Conservation (phyloP, 2,113 vertebrate species). For the Phoxinus phoxinus region DNA sequence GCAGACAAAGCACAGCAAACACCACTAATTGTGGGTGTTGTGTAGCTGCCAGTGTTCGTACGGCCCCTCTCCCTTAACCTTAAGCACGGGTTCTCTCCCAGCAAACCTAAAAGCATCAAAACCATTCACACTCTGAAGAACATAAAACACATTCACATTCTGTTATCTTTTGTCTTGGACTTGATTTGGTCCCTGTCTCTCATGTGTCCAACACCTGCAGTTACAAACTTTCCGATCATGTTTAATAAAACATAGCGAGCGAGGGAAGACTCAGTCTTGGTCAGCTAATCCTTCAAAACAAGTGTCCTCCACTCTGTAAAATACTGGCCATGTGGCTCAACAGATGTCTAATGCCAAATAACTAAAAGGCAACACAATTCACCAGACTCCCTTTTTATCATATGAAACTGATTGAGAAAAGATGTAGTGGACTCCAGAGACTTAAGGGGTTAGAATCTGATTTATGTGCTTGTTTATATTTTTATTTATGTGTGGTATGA, state of each 20-base stretch:
- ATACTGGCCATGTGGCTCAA: constrained; percentile 21
- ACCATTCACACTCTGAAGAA: background rate
- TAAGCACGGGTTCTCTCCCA: constrained; percentile 44
- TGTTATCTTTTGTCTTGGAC: constrained; percentile 32
- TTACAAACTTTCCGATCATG: constrained; percentile 37
- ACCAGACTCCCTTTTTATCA: constrained; percentile 9
- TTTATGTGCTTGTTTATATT: background rate
- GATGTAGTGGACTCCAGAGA: background rate
- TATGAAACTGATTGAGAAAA: background rate
- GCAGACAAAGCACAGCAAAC: constrained; percentile 60
- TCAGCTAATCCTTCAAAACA: constrained; percentile 45
- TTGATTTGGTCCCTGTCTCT: constrained; percentile 46
- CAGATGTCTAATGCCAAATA: constrained; percentile 26
- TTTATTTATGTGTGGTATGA: constrained; percentile 4
- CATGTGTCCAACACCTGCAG: constrained; percentile 40
- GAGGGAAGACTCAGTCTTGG: constrained; percentile 16
- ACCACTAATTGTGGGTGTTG: constrained; percentile 63
- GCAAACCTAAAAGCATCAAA: constrained; percentile 29
- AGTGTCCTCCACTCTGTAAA: constrained; percentile 9
- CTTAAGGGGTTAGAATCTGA: background rate
- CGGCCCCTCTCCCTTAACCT: constrained; percentile 53
- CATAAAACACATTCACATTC: constrained; percentile 13
- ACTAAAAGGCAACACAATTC: constrained; percentile 1
- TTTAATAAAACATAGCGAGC: constrained; percentile 6
- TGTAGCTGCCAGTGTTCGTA: constrained; percentile 59